Base-by-base conservation (phyloP, 2,888 invertebrate species). In the Eugnorisma glareosa region DNA sequence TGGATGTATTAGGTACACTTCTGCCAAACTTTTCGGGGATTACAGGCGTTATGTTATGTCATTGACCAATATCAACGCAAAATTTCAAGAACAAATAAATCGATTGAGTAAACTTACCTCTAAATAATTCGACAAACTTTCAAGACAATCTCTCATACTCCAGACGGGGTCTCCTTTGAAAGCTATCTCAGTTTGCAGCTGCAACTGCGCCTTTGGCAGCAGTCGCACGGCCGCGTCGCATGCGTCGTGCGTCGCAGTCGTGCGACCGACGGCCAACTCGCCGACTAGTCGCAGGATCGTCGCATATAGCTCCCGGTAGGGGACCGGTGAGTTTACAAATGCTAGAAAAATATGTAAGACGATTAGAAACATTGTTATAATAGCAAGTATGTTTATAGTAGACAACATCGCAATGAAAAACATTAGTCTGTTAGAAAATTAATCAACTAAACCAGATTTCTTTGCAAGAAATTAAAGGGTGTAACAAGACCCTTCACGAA, bases 61-160 rank as follows among this genome's bases (percentile, higher is more conserved):
- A n/a, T n/a, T n/a, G 7, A 40, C 54, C 54, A 54, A 54, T n/a
- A 1, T 54, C 54, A n/a, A n/a, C n/a, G 13, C 54, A n/a, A 28
- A n/a, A n/a, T 63, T 37, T 37, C 15, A 64, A 18, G n/a, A 40
- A 64, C 0, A 51, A 35, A n/a, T 1, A 31, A n/a, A 54, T 11
- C 1, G 57, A 31, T 21, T 13, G 6, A 31, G 0, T 45, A 24
- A 24, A 89, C 94, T 89, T 73, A 98, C 98, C 97, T 98, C 98
- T 80, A 97, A 93, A 88, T 97, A 97, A 89, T 97, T 97, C 31
- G 97, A 97, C 54, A 97, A 94, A 51, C 94, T 93, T 89, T 97
- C 97, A 84, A 97, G 95, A 8, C 95, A 92, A 48, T 96, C 96
- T 24, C 97, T 92, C 75, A 97, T 92, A 37, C 89, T 87, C 97